Evolutionary conservation across 2,797 vertebrate genomes (phyloP).

Genomic region (Hippoglossus hippoglossus): DNA sequence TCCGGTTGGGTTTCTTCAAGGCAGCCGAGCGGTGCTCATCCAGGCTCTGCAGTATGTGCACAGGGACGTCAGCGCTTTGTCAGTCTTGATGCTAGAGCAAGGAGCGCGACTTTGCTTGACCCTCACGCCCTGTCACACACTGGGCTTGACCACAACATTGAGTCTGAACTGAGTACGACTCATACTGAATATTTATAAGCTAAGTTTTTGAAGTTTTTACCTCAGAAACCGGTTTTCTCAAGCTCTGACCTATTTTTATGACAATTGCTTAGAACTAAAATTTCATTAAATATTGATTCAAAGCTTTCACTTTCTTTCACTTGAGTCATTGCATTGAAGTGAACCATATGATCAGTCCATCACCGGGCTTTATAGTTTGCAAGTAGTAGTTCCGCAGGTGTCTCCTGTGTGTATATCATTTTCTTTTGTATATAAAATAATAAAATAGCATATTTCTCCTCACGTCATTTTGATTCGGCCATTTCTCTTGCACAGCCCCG

Average conservation of each 20-base stretch:
- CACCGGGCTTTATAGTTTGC: neutral
- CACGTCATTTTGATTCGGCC: slow-evolving; percentile 15
- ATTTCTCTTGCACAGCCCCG: slow-evolving; percentile 31
- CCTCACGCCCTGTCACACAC: slow-evolving; percentile 26
- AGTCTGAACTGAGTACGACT: slow-evolving; percentile 16
- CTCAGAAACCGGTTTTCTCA: slow-evolving; percentile 2
- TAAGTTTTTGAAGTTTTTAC: slow-evolving; percentile 12
- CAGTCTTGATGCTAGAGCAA: slow-evolving; percentile 21
- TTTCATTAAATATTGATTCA: slow-evolving; percentile 1
- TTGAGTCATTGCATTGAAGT: neutral
- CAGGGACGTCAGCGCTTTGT: slow-evolving; percentile 24
- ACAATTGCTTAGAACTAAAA: neutral
- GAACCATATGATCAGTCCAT: slow-evolving; percentile 5
- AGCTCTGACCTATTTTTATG: neutral
- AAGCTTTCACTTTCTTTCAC: neutral
- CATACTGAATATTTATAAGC: slow-evolving; percentile 20
- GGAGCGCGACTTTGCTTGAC: slow-evolving; percentile 23
- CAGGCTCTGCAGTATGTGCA: slow-evolving; percentile 40
- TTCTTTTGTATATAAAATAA: slow-evolving; percentile 13
- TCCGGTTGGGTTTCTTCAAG: slow-evolving; percentile 6
- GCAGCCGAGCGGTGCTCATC: slow-evolving; percentile 20
- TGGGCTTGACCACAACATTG: slow-evolving; percentile 8
- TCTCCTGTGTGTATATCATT: slow-evolving; percentile 4
- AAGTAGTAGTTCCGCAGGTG: slow-evolving; percentile 14
- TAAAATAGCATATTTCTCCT: slow-evolving; percentile 10